These are phyloP conservation scores for Amyelois transitella DNA, from an alignment of 1,140 invertebrate genomes.

Conservation along the genomic window DNA sequence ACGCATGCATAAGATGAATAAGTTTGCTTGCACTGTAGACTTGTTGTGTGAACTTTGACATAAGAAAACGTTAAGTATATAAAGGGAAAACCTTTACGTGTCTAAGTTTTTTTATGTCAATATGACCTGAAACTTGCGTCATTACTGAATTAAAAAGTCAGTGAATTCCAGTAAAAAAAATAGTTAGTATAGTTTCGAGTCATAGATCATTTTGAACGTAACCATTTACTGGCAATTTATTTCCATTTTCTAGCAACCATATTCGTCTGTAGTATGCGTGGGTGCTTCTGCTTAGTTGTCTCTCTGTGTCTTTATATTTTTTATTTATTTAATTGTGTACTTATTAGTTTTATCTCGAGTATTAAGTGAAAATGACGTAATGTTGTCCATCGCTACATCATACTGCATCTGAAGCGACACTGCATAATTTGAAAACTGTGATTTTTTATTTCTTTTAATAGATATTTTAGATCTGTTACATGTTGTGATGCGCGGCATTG, in stretches of 20 bases:
- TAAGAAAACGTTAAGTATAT: neutral
- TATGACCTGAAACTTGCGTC: neutral
- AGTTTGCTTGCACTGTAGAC: conserved; percentile 40
- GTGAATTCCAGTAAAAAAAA: neutral
- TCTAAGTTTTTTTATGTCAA: conserved; percentile 13
- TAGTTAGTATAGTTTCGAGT: neutral
- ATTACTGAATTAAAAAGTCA: neutral
- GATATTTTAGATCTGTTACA: conserved; percentile 66
- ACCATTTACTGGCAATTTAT: neutral
- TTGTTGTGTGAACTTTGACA: conserved; percentile 12
- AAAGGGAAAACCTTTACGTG: conserved; percentile 10
- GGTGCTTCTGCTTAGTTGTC: conserved; percentile 62
- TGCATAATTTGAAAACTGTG: conserved; percentile 73
- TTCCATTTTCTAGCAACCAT: conserved; percentile 37
- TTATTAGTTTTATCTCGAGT: conserved; percentile 64
- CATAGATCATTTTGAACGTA: neutral
- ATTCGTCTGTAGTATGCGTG: conserved; percentile 59
- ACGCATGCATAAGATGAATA: conserved; percentile 59
- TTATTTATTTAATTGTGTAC: conserved; percentile 62
- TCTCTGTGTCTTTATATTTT: conserved; percentile 66
- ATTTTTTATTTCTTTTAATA: conserved; percentile 70
- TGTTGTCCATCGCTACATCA: conserved; percentile 58
- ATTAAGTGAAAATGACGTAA: conserved; percentile 48
- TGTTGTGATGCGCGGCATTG: conserved; percentile 62
- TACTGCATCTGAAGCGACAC: conserved; percentile 66